A percentile compares a stretch with the other conserved stretches of the same genome.
These are phyloP conservation scores for Procambarus virginalis DNA, from an alignment of 1,140 invertebrate species.

Conservation along the genomic window DNA sequence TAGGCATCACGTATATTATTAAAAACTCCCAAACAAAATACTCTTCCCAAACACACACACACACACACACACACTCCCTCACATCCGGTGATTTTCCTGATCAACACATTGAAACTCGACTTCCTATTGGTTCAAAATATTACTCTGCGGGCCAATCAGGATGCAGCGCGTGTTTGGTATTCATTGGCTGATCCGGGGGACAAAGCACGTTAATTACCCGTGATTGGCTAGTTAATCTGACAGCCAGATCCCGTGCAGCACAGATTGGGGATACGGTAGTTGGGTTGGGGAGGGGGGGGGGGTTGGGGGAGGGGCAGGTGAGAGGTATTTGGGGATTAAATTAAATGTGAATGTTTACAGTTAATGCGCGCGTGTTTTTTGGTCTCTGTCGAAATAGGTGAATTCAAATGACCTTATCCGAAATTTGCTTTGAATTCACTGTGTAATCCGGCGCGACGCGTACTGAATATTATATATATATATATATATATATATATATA, in stretches of 20 bases:
- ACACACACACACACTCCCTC: background rate
- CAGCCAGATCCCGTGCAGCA: slow-evolving; percentile 56
- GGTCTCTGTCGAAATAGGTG: slow-evolving; percentile 31
- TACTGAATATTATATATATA: slow-evolving; percentile 22
- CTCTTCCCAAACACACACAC: background rate
- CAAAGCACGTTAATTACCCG: slow-evolving; percentile 65
- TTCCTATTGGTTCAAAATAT: slow-evolving; percentile 59
- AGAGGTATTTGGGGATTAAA: slow-evolving; percentile 64
- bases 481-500: too few species aligned
- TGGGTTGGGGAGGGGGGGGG: slow-evolving; percentile 22
- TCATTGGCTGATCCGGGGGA: slow-evolving; percentile 64
- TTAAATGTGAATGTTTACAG: slow-evolving; percentile 64
- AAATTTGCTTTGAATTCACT: slow-evolving; percentile 55
- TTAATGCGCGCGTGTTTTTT: slow-evolving; percentile 55
- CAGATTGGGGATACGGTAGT: slow-evolving; percentile 48
- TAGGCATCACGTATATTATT: too few species aligned
- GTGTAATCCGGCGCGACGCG: slow-evolving; percentile 29
- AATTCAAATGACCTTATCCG: slow-evolving; percentile 48
- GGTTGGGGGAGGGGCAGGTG: slow-evolving; percentile 18
- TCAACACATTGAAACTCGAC: slow-evolving; percentile 41
- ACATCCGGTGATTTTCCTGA: slow-evolving; percentile 26
- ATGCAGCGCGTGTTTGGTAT: slow-evolving; percentile 62
- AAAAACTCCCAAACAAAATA: too few species aligned
- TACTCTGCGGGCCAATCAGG: slow-evolving; percentile 61
- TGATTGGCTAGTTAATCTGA: slow-evolving; percentile 66